Percentiles rank a stretch among this genome's conserved stretches.
Conservation (phyloP, 2,113 vertebrate genomes). For the Taurulus bubalis region DNA sequence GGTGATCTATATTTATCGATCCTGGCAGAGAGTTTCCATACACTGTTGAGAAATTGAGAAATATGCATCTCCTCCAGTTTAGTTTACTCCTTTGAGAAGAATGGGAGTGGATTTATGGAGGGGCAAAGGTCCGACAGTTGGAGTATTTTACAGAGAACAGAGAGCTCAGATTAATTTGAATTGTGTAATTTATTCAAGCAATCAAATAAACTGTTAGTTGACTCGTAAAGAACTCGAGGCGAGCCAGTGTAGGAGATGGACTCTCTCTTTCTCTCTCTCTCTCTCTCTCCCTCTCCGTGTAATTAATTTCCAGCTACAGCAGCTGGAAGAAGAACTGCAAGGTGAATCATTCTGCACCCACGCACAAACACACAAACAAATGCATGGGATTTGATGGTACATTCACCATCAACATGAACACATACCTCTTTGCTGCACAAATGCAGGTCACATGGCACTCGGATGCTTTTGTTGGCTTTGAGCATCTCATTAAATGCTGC, state of each 20-base stretch:
- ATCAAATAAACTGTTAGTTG: conserved; percentile 55
- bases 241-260: conserved; percentile 45
- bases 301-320: conserved; percentile 69
- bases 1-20: conserved; percentile 31
- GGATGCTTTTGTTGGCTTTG: conserved; percentile 35
- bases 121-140: conserved; percentile 18
- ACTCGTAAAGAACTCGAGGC: conserved; percentile 62
- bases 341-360: conserved; percentile 58
- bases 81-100: conserved; percentile 12
- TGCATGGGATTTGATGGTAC: conserved; percentile 16
- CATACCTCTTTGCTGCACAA: conserved; percentile 12
- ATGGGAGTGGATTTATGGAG: conserved; percentile 42
- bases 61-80: not conserved
- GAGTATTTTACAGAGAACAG: conserved; percentile 40
- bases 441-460: conserved; percentile 42
- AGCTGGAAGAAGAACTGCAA: conserved; percentile 64
- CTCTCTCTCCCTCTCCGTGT: conserved; percentile 20
- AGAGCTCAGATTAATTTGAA: conserved; percentile 58
- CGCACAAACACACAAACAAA: conserved; percentile 40
- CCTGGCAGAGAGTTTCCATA: conserved; percentile 24
- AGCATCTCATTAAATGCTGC: conserved; percentile 55
- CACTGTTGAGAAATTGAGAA: conserved; percentile 39
- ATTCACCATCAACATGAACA: conserved; percentile 19
- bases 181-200: conserved; percentile 67
- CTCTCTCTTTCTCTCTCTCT: conserved; percentile 17